Evolutionary conservation across 2,888 invertebrate species (phyloP), one percentile per base, ranked within the genome.

Genomic region (Dynastes grantii): DNA sequence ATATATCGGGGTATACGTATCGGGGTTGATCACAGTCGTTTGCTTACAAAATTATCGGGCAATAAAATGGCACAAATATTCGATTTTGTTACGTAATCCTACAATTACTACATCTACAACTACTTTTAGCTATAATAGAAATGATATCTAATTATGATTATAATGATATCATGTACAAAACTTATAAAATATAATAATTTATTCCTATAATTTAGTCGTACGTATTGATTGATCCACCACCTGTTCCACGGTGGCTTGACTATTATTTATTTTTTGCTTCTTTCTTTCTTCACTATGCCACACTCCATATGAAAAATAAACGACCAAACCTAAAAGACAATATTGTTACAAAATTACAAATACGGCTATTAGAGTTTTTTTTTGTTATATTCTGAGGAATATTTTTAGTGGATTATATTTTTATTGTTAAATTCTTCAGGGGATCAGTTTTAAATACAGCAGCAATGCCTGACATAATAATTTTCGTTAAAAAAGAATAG

Each of bases 301-400:
- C 78, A 97, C 92, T 67, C 97, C 97, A 86, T 98, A 98, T 80
- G 90, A 87, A 88, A 97, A 95, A 88, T 98, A 98, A 84, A 98
- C 96, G 1, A 92, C 84, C 85, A 96, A 94, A 71, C 96, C 96
- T 95, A 89, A 27, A 61, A 61, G 27, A 77, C 9, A n/a, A 58
- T 58, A 16, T 2, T 1, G 2, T 6, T 3, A n/a, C 9, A 61
- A 1, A 61, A 61, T 8, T 53, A 13, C 37, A 27, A 16, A 16
- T 16, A 16, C 16, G 16, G 16, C 16, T 16, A 16, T 16, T 16
- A 16, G 16, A 16, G 16, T 16, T 16, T 16, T 16, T 6, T 51
- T 51, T 6, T n/a, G n/a, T 51, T 51, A 51, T 51, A 13, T 9
- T 53, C 13, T 2, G 2, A 53, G 16, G 13, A 1, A 53, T 13